Base-by-base conservation (phyloP, 2,113 vertebrate genomes). In the Leucopsar rothschildi region DNA sequence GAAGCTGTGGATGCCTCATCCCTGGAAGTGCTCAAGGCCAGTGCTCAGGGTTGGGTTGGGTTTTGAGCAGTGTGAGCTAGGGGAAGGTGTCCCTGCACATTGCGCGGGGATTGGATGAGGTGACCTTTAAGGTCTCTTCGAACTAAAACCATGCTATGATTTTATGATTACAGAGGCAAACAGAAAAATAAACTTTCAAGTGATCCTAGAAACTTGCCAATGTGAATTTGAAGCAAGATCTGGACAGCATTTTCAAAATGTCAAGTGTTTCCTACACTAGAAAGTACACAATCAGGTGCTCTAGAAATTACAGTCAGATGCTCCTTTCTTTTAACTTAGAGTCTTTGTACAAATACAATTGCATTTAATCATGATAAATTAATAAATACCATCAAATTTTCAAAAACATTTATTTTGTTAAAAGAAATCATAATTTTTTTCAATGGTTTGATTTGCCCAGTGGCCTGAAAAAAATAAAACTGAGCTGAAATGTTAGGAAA, bases 41-140 rank as follows among this genome's bases (percentile, higher is more conserved):
- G 39, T 39, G 39, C 39, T 39, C 11, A 11, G 39, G 17, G 29
- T 2, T 60, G 45, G 24, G 31, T 68, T 2, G 1, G 11, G 24
- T 39, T 61, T 37, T 40, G 15, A 40, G 53, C 6, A 24, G 22
- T 8, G 5, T 19, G 55, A 35, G 21, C 29, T 17, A 6, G 29
- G 59, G 10, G 11, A 39, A 47, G 28, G 12, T 47, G 28, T 3
- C 16, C 45, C 20, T 53, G 33, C 18, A 45, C 20, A 15, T 1
- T 17, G 39, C 23, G 55, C 4, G 10, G 16, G 19, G 4, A 11
- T 31, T 53, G 39, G 11, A 21, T 0, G 0, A 61, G n/a, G 10
- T 18, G 40, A 27, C 53, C 20, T 31, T 40, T 47, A 29, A 61
- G 20, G 20, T 35, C 47, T 17, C 40, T 55, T 82, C 25, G 25